Base-by-base conservation (phyloP, 2,888 invertebrate species). In the Fabriciana adippe region DNA sequence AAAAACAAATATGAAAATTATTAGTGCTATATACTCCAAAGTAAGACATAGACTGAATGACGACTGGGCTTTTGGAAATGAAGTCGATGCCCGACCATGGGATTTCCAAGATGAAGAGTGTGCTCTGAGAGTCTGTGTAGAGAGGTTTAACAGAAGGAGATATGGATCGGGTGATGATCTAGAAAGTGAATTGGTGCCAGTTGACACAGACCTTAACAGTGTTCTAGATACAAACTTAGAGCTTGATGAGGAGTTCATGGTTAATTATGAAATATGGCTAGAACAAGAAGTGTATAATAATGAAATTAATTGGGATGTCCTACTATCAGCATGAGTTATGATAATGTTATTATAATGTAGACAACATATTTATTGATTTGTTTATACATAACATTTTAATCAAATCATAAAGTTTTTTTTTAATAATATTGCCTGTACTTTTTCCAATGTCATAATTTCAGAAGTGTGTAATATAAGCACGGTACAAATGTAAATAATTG, bases 61-160 rank as follows among this genome's bases (percentile, higher is more conserved):
- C 85, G 99, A 99, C 87, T 99, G 99, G 99, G 99, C 99, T 3
- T 99, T 97, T 93, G 99, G 99, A 64, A 99, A 99, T 93, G 97
- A 99, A 93, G 95, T 99, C 78, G 99, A 99, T 90, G 99, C 99
- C 0, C 94, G 98, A 70, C 99, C 99, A 0, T 99, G 99, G 99
- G 99, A 99, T 86, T 99, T 98, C 78, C 97, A 99, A 91, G 98
- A 97, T 47, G 99, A 99, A 86, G 99, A 99, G 85, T 98, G 98
- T 86, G 96, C 98, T 14, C 90, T 99, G 68, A 94, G 99, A 71
- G 96, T 97, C 0, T 97, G 97, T 74, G 99, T 99, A 3, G 99
- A 99, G 90, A 95, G 98, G 69, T 99, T 99, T 82, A 99, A 99
- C 87, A 96, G 96, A 81, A 95, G 99, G 26, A 94, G 99, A 73